Evolutionary conservation across 2,113 vertebrate species (phyloP).

Genomic region (Cairina moschata): DNA sequence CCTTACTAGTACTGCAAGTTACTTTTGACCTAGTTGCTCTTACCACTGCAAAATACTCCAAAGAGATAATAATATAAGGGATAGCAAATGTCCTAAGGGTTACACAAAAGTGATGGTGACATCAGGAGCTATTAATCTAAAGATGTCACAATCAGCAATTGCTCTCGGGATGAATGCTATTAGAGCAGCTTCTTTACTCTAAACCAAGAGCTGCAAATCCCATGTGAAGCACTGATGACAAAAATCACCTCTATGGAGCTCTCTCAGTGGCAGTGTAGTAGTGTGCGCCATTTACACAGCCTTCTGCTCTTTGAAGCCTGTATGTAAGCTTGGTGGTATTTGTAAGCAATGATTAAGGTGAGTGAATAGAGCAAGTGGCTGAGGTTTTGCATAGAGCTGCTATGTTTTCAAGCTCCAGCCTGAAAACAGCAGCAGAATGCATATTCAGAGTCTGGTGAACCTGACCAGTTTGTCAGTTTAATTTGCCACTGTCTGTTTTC

Average conservation of each 20-base stretch:
- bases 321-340: background rate
- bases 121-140: background rate
- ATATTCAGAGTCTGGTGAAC: background rate
- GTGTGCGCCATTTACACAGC: background rate
- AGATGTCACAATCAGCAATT: background rate
- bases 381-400: background rate
- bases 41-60: background rate
- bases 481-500: background rate
- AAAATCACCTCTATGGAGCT: background rate
- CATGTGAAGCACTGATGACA: background rate
- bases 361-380: background rate
- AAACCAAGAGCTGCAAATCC: background rate
- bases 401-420: background rate
- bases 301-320: background rate
- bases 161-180: background rate
- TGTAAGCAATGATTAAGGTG: background rate
- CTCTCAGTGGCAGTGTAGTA: background rate
- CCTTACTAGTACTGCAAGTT: background rate
- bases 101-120: background rate
- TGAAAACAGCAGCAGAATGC: background rate
- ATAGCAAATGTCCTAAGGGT: background rate
- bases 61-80: background rate
- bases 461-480: background rate
- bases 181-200: background rate
- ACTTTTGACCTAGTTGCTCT: background rate